Conservation (phyloP, 2,888 invertebrate species). For the Drepana falcataria region DNA sequence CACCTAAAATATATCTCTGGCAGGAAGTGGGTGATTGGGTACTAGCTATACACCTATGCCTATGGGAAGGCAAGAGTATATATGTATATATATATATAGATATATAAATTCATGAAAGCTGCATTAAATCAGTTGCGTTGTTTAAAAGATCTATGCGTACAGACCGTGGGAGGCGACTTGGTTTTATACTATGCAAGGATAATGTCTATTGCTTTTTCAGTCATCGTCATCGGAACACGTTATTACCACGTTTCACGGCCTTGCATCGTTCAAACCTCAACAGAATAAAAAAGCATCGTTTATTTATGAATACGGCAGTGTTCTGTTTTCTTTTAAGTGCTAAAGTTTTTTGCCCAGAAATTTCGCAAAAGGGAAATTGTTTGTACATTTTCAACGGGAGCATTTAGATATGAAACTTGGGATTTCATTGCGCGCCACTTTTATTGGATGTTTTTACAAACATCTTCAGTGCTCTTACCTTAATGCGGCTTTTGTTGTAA, state of each 20-base stretch:
- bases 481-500: no score
- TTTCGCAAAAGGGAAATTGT: conserved; percentile 25
- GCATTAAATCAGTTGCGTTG: no score
- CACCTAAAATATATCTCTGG: no score
- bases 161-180: no score
- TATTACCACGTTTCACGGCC: conserved; percentile 11
- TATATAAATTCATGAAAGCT: no score
- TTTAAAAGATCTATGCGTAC: no score
- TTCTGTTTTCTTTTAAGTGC: conserved; percentile 40
- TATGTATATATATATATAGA: no score
- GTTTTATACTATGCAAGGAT: no score
- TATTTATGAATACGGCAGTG: conserved; percentile 35
- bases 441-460: background rate
- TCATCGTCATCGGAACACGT: conserved; percentile 14
- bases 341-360: conserved; percentile 29
- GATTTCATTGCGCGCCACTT: background rate
- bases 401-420: conserved; percentile 3
- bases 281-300: conserved; percentile 14
- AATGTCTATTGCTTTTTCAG: background rate
- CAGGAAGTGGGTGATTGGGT: no score
- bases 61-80: no score
- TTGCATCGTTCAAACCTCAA: conserved; percentile 12
- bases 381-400: conserved; percentile 12
- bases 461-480: no score
- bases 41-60: no score